phyloP scores from a whole-genome alignment of 2,888 invertebrate species.

The Lasioglossum vierecki region DNA sequence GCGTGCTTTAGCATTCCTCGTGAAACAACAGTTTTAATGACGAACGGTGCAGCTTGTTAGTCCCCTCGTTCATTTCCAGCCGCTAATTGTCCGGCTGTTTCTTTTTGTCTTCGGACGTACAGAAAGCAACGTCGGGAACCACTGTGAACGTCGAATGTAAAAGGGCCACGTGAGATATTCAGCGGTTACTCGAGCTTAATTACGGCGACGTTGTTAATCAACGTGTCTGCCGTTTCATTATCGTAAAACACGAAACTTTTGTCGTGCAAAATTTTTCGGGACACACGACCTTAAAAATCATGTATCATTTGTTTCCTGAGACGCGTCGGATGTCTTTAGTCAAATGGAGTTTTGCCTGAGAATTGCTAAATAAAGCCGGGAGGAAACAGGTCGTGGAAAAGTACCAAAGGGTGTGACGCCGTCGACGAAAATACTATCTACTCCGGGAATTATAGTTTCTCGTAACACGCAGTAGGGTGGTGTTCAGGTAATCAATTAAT shows the following conservation, averaged over 20 bases:
- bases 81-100: conserved; percentile 17
- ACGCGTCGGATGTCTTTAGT: not conserved
- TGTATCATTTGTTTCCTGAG: not conserved
- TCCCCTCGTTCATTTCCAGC: not conserved
- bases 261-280: not conserved
- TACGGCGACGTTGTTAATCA: not conserved
- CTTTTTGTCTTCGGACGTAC: not conserved
- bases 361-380: not conserved
- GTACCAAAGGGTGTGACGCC: conserved; percentile 35
- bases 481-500: not conserved
- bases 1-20: not conserved
- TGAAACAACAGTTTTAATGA: conserved; percentile 6
- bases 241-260: not conserved
- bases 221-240: not conserved
- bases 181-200: not conserved
- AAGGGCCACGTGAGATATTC: not conserved
- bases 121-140: not conserved
- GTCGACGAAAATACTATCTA: not conserved
- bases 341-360: not conserved
- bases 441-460: not conserved
- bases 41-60: conserved; percentile 1
- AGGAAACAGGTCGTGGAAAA: conserved; percentile 35
- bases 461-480: not conserved
- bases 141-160: not conserved
- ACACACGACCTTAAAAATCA: not conserved